Evolutionary conservation across 2,888 invertebrate genomes (phyloP).

Genomic region (Dasysyrphus albostriatus): DNA sequence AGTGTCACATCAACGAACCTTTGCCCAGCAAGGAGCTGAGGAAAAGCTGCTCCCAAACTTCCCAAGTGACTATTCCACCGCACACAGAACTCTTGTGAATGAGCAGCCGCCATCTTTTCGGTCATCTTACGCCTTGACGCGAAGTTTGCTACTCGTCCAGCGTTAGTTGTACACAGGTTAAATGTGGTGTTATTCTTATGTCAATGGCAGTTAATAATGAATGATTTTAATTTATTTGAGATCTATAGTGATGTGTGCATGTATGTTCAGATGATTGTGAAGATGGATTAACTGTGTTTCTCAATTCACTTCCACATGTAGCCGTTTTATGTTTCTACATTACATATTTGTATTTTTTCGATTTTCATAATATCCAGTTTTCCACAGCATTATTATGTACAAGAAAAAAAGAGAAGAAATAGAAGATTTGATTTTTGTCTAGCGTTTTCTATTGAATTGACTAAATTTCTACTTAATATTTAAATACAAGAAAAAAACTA

Average conservation of each 20-base stretch:
- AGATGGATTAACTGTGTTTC: background rate
- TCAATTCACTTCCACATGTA: conserved; percentile 3
- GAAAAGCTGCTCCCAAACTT: conserved; percentile 83
- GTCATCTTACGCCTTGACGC: conserved; percentile 53
- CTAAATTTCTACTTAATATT: conserved; percentile 21
- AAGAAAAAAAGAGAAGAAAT: conserved; percentile 53
- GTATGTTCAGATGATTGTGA: conserved; percentile 23
- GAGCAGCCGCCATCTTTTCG: conserved; percentile 68
- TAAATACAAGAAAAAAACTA: background rate
- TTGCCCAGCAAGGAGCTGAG: conserved; percentile 83
- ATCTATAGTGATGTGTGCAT: conserved; percentile 1
- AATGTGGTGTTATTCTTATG: background rate
- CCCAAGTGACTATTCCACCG: conserved; percentile 84
- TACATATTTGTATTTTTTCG: conserved; percentile 7
- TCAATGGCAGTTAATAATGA: conserved; percentile 19
- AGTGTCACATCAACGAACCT: conserved; percentile 93
- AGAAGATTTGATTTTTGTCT: conserved; percentile 39
- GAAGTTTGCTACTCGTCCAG: background rate
- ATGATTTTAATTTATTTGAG: conserved; percentile 6
- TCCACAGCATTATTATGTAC: conserved; percentile 42
- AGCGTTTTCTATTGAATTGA: conserved; percentile 5
- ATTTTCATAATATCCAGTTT: conserved; percentile 29
- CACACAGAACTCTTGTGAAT: conserved; percentile 83
- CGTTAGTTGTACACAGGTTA: background rate
- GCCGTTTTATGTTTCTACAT: background rate